Evolutionary conservation across 2,113 vertebrate species (phyloP).

Genomic region (Actenoides hombroni): DNA sequence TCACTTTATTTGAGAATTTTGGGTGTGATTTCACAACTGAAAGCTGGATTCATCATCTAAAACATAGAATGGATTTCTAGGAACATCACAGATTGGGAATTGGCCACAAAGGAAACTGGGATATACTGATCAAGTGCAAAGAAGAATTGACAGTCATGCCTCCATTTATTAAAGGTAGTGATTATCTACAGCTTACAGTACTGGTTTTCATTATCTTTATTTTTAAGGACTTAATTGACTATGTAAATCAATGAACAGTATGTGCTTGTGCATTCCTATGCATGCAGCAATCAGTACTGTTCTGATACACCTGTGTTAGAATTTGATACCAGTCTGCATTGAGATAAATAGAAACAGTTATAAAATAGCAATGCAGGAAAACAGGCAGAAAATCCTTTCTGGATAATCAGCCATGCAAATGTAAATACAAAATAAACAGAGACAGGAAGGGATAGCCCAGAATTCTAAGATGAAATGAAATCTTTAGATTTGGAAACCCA

Average conservation of each 20-base stretch:
- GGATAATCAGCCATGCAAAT: not conserved
- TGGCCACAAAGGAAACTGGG: not conserved
- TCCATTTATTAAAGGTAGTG: not conserved
- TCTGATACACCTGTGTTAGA: not conserved
- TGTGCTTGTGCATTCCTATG: not conserved
- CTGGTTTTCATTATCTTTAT: conserved; percentile 17
- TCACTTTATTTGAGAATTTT: not conserved
- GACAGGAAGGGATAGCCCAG: not conserved
- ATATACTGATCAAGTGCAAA: not conserved
- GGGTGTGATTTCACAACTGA: not conserved
- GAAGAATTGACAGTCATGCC: not conserved
- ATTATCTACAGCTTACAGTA: conserved; percentile 14
- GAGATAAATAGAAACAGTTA: not conserved
- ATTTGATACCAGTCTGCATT: not conserved
- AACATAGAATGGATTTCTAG: not conserved
- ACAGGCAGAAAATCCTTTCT: not conserved
- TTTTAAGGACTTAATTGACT: conserved; percentile 44
- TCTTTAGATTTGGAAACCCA: not conserved
- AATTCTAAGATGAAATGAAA: not conserved
- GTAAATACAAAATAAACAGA: conserved; percentile 3
- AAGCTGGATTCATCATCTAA: not conserved
- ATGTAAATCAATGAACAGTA: conserved; percentile 2
- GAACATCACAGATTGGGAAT: not conserved
- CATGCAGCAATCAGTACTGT: not conserved
- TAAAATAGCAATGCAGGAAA: not conserved